These are phyloP conservation scores for Drosophila testacea DNA, from an alignment of 2,888 invertebrate genomes.

Conservation along the genomic window DNA sequence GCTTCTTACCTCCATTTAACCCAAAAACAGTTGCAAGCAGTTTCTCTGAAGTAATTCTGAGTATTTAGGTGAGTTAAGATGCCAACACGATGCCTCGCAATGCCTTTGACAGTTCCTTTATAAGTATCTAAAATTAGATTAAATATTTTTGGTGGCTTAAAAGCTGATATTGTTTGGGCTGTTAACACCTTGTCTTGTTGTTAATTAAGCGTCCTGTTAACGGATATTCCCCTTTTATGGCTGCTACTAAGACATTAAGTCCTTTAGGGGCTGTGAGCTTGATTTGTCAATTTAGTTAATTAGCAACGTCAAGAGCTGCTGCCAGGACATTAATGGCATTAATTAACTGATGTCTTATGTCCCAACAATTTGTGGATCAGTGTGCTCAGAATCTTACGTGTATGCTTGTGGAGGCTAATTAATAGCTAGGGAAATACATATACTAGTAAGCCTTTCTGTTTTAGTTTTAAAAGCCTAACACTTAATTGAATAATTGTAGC, in stretches of 20 bases:
- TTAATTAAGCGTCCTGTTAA: constrained; percentile 68
- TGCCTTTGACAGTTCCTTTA: constrained; percentile 40
- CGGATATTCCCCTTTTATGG: constrained; percentile 48
- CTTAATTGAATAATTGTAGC: neutral
- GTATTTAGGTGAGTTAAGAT: constrained; percentile 10
- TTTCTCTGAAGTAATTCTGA: constrained; percentile 12
- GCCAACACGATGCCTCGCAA: neutral
- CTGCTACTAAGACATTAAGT: constrained; percentile 17
- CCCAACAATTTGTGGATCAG: constrained; percentile 47
- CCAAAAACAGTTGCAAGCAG: constrained; percentile 29
- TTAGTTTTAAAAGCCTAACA: no score
- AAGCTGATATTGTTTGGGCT: constrained; percentile 45
- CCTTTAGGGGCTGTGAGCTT: constrained; percentile 35
- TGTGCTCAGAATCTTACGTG: constrained; percentile 8
- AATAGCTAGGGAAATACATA: neutral
- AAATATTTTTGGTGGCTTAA: constrained; percentile 48
- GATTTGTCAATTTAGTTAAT: constrained; percentile 77
- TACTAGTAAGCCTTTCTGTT: no score
- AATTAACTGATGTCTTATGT: constrained; percentile 71
- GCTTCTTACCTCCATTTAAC: constrained; percentile 34
- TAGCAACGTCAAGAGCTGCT: constrained; percentile 46
- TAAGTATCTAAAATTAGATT: constrained; percentile 56
- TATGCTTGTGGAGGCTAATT: neutral
- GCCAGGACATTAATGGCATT: constrained; percentile 63
- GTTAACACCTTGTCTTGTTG: constrained; percentile 72